Base-by-base conservation (phyloP, 2,797 vertebrate genomes). In the Thaleichthys pacificus region DNA sequence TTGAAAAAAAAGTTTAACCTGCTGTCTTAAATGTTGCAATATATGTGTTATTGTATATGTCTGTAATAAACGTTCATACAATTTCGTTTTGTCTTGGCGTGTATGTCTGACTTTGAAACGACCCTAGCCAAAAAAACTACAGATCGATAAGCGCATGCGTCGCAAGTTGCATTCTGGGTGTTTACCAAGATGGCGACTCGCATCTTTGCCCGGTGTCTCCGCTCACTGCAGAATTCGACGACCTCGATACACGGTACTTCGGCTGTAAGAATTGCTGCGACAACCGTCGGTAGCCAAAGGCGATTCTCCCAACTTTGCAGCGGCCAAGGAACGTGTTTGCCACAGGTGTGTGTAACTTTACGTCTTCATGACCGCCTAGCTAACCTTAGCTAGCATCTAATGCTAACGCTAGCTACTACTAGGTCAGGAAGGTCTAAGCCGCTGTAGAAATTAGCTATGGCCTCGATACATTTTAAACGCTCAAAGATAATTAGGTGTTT, bases 151-250 rank as follows among this genome's bases (percentile, higher is more conserved):
- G 58, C 58, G 57, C 58, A 22, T 61, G 22, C 58, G 58, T 61
- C 21, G 22, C 21, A 4, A 14, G 60, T 22, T 78, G 91, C 87
- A 89, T 80, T 64, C 82, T 90, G 93, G 92, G 89, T 83, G 30
- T 9, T 62, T 72, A 26, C 49, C 75, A 71, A 78, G 68, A 95
- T 94, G 94, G 94, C 93, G 80, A 89, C 88, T 82, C 92, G 92
- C 91, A 91, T 93, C 91, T 88, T 94, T 76, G 89, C 76, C 8
- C 75, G 75, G 66, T 89, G 89, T 82, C 91, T 89, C 86, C 91
- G 92, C 74, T 71, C 80, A 6, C 78, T 89, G 3, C 77, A 60
- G 47, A 72, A 80, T 54, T 51, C 68, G 57, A 69, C 75, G 42
- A 66, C 4, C 28, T 17, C 71, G 5, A 49, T 24, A 3, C 65